These are phyloP conservation scores for Argya squamiceps DNA, from an alignment of 2,797 vertebrate species.

Conservation along the genomic window DNA sequence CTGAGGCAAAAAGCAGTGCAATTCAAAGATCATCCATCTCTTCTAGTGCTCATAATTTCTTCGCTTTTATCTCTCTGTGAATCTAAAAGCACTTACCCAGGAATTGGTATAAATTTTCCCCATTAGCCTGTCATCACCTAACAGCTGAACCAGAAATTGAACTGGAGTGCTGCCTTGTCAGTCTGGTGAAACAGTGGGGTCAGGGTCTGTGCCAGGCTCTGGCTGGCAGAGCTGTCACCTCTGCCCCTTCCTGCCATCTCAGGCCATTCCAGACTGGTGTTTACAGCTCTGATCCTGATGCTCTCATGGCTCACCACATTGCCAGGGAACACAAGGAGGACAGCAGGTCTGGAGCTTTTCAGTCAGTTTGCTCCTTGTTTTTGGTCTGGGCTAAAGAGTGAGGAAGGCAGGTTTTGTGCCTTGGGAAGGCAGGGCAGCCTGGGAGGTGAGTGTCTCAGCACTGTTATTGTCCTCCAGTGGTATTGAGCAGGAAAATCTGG, in stretches of 20 bases:
- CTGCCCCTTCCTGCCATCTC: rapidly evolving
- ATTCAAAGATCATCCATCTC: not conserved
- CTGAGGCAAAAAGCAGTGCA: not conserved
- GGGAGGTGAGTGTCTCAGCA: not conserved
- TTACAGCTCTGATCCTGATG: rapidly evolving
- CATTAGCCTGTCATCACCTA: not conserved
- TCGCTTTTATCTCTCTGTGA: not conserved
- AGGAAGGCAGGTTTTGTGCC: not conserved
- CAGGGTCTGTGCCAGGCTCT: not conserved
- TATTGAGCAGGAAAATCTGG: not conserved
- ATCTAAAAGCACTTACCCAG: constrained; percentile 19
- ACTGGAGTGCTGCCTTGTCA: not conserved
- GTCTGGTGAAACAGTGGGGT: not conserved
- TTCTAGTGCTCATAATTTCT: not conserved
- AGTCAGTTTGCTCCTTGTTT: not conserved
- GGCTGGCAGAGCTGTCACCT: not conserved
- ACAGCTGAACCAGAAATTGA: not conserved
- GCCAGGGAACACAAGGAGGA: not conserved
- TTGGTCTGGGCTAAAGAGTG: not conserved
- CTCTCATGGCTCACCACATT: rapidly evolving
- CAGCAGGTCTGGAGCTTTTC: not conserved
- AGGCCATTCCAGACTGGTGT: rapidly evolving
- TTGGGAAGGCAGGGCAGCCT: not conserved
- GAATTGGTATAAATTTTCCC: not conserved
- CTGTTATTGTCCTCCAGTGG: not conserved